A percentile compares a stretch with the other conserved stretches of the same genome.
Conservation (phyloP, 2,113 vertebrate species). For the Podarcis raffonei region DNA sequence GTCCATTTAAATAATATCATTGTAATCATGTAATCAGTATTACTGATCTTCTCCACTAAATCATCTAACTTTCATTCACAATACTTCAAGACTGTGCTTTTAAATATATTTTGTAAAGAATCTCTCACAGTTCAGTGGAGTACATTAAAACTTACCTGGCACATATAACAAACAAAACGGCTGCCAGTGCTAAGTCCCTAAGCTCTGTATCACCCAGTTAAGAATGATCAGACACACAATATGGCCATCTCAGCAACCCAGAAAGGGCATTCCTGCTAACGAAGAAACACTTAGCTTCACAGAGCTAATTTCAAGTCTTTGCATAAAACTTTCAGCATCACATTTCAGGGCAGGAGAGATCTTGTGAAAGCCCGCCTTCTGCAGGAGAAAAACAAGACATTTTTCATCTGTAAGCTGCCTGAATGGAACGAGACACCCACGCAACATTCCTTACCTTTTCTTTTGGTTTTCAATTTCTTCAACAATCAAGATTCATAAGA, state of each 20-base stretch:
- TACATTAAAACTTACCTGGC: slow-evolving; percentile 54
- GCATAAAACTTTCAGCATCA: slow-evolving; percentile 46
- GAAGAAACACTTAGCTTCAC: slow-evolving; percentile 30
- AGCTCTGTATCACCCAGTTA: slow-evolving; percentile 45
- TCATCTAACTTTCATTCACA: slow-evolving; percentile 8
- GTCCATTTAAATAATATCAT: not conserved
- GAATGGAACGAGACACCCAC: slow-evolving; percentile 27
- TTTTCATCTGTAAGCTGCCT: slow-evolving; percentile 2
- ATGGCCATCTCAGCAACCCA: slow-evolving; percentile 41
- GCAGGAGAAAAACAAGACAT: slow-evolving; percentile 26
- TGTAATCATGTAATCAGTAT: not conserved
- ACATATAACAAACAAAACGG: slow-evolving; percentile 43
- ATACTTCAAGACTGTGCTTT: slow-evolving; percentile 47
- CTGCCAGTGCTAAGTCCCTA: slow-evolving; percentile 54
- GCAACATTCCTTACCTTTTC: slow-evolving; percentile 39
- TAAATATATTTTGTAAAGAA: slow-evolving; percentile 44
- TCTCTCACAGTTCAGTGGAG: slow-evolving; percentile 59
- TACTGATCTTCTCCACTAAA: not conserved
- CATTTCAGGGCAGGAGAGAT: slow-evolving; percentile 42
- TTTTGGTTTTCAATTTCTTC: slow-evolving; percentile 41
- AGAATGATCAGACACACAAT: slow-evolving; percentile 40
- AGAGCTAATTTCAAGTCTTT: slow-evolving; percentile 24
- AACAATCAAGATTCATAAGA: slow-evolving; percentile 23
- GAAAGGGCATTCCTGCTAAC: slow-evolving; percentile 10
- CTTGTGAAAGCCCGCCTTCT: slow-evolving; percentile 28